Evolutionary conservation across 2,113 vertebrate genomes (phyloP).

Genomic region (Todiramphus chloris): DNA sequence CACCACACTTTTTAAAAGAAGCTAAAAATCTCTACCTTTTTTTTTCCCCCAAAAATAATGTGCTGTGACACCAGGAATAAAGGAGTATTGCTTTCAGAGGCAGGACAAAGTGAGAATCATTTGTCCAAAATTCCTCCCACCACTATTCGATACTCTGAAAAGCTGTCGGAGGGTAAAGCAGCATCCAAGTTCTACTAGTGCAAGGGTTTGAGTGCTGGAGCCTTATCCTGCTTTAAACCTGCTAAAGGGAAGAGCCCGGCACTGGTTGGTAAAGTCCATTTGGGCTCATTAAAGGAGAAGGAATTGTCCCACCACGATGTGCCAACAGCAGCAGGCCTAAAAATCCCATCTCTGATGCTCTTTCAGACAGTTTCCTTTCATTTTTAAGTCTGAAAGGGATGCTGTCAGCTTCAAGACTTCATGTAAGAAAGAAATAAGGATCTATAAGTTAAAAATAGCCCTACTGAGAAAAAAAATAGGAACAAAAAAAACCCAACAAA

Average conservation of each 20-base stretch:
- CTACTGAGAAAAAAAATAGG: not conserved
- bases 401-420: conserved; percentile 32
- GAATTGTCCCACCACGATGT: not conserved
- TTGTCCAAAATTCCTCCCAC: not conserved
- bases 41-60: not conserved
- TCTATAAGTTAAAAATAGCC: not conserved
- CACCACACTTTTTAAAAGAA: not conserved
- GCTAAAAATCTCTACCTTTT: not conserved
- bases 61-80: not conserved
- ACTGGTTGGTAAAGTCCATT: not conserved
- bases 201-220: not conserved
- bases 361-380: not conserved
- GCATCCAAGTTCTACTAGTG: not conserved
- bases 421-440: not conserved
- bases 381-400: not conserved
- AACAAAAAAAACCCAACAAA: not conserved
- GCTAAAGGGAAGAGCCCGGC: not conserved
- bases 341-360: not conserved
- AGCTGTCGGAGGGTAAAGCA: not conserved
- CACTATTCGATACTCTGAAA: not conserved
- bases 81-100: not conserved
- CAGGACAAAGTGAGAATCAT: not conserved
- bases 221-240: not conserved
- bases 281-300: not conserved
- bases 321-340: not conserved